Evolutionary conservation across 2,113 vertebrate genomes (phyloP).

Genomic region (Myotis davidii): DNA sequence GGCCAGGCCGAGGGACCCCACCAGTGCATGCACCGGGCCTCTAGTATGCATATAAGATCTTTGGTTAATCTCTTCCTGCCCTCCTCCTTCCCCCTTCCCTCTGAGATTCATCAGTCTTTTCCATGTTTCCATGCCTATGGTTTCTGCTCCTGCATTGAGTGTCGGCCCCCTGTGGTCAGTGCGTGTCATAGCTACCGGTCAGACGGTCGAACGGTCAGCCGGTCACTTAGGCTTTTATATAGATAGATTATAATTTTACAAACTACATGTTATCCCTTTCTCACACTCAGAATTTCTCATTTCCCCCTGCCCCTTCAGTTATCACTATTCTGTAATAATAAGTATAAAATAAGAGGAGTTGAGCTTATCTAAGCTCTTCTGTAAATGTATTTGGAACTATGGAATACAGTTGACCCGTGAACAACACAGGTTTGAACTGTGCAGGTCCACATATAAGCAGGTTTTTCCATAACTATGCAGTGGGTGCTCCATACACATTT

Average conservation of each 20-base stretch:
- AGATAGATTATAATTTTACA: conserved; percentile 14
- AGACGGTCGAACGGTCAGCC: no score
- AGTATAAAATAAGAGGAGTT: conserved; percentile 35
- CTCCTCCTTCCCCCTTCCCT: no score
- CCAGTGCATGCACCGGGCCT: no score
- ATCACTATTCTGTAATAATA: neutral
- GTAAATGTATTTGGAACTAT: neutral
- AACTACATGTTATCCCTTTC: neutral
- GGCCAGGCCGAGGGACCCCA: no score
- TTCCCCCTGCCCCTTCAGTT: neutral
- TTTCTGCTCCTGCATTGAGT: no score
- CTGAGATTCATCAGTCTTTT: no score
- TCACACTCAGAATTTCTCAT: neutral
- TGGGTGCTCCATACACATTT: neutral
- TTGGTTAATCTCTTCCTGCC: no score
- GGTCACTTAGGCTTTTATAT: no score
- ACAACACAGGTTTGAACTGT: neutral
- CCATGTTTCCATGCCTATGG: no score
- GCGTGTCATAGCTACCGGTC: no score
- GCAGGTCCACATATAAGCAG: neutral
- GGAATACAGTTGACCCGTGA: neutral
- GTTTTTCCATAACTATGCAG: neutral
- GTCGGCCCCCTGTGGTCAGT: no score
- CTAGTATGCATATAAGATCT: no score
- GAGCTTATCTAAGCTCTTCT: neutral